Evolutionary conservation across 2,888 invertebrate species (phyloP), one percentile per base, ranked within the genome.

Genomic region (Camptogramma bilineatum): DNA sequence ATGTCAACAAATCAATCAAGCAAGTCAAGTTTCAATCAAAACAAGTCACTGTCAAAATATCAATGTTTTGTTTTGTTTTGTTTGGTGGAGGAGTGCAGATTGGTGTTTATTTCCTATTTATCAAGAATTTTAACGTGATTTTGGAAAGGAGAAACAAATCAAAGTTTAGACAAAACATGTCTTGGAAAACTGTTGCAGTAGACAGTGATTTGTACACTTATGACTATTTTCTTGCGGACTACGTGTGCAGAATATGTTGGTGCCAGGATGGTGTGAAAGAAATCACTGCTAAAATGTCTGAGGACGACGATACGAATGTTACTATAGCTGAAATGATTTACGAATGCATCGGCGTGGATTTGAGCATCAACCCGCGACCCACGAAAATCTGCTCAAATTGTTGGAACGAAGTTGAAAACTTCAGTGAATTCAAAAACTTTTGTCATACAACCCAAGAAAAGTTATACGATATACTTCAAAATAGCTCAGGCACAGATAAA

Each of bases 171-270:
- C 13, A 39, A 39, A 31, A 13, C 16, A 81, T 82, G 81, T 68
- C 77, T 57, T 78, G 73, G 76, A 71, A 66, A 61, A 61, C 69
- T 5, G 54, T 75, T 34, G 54, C 70, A 17, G 56, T 74, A 3
- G 68, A 83, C 18, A 76, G 71, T 67, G 78, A 82, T 61, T 10
- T 73, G 4, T 89, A 83, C 67, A 84, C 75, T 4, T 83, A 79
- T 52, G 85, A 91, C 64, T 91, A 89, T 70, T 90, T 91, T 65
- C 73, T 80, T 47, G 80, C 85, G 8, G 80, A 73, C 39, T 64
- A 88, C 52, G 79, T 91, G 0, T 92, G 92, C 61, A 77, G 91
- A 68, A 70, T 91, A 7, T 92, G 92, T 68, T 91, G 89, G 88
- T 76, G 71, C 39, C 79, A 71, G 68, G 79, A 86, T 55, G 85